Base-by-base conservation (phyloP, 2,888 invertebrate species). In the Leptinotarsa rubiginosa region DNA sequence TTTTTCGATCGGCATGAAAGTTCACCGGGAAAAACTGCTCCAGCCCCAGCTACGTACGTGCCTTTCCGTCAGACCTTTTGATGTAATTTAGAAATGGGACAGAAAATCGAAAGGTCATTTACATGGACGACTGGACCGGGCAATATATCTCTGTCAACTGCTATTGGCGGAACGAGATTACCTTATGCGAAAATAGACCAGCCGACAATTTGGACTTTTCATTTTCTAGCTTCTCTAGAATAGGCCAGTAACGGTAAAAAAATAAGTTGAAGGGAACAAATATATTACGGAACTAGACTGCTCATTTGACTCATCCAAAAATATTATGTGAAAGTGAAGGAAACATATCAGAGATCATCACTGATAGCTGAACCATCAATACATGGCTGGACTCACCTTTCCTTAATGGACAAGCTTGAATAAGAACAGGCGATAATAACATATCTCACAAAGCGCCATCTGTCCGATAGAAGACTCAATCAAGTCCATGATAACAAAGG, bases 21-120 rank as follows among this genome's bases (percentile, higher is more conserved):
- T 71, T 74, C 74, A 74, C n/a, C 65, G 65, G 66, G 65, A 69
- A 65, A 50, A 74, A 71, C 52, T 70, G 49, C 67, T 31, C 49
- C 52, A 68, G 62, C 41, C 67, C 62, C 31, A 10, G 31, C 62
- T 31, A 15, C 62, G 62, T 68, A 74, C 71, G 71, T 74, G 74
- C 74, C 70, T 41, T 62, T 15, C 41, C 62, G 62, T 62, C 76
- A 77, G 79, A 80, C 81, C 80, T 80, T 81, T 80, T 75, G 78
- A 78, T 79, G 76, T 76, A 77, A 80, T 80, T 78, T 73, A 75
- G 73, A 75, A 73, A 75, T 73, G 72, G 75, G 52, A 75, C 78
- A 77, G 79, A 75, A 80, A 81, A 81, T 79, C 81, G 80, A 82
- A 82, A 83, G 83, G 83, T 81, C 82, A 81, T 83, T 83, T 83